Percentiles rank a stretch among this genome's conserved stretches.
Evolutionary conservation across 2,113 vertebrate genomes (phyloP).

Genomic region (Macrotis lagotis): DNA sequence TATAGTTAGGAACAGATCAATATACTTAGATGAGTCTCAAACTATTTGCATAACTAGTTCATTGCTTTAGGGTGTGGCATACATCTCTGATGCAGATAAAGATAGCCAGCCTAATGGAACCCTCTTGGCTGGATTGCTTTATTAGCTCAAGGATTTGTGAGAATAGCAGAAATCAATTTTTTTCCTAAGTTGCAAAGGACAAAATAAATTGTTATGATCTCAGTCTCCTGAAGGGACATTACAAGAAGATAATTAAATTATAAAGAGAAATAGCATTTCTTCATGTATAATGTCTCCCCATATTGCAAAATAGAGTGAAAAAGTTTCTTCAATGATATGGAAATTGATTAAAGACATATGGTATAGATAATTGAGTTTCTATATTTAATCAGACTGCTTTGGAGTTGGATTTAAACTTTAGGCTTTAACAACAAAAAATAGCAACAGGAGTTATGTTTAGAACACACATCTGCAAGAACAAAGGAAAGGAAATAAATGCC

Average conservation of each 20-base stretch:
- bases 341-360: constrained; percentile 21
- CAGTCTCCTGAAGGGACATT: constrained; percentile 8
- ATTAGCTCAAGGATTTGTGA: not conserved
- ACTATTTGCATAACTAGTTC: not conserved
- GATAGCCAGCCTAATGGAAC: not conserved
- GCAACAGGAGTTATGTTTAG: constrained; percentile 24
- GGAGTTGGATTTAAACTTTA: not conserved
- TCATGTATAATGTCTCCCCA: constrained; percentile 19
- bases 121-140: not conserved
- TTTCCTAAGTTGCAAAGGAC: not conserved
- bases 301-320: not conserved
- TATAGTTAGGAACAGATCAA: not conserved
- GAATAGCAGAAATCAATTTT: not conserved
- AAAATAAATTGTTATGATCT: not conserved
- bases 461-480: constrained; percentile 44
- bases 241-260: constrained; percentile 23
- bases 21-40: not conserved
- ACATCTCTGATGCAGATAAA: not conserved
- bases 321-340: constrained; percentile 10
- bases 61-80: not conserved
- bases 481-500: constrained; percentile 25
- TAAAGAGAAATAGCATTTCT: constrained; percentile 30
- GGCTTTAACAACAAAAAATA: constrained; percentile 1
- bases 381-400: not conserved
- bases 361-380: constrained; percentile 31